A percentile compares a stretch with the other conserved stretches of the same genome.
Conservation (phyloP, 2,113 vertebrate species). For the Eulemur rufifrons region DNA sequence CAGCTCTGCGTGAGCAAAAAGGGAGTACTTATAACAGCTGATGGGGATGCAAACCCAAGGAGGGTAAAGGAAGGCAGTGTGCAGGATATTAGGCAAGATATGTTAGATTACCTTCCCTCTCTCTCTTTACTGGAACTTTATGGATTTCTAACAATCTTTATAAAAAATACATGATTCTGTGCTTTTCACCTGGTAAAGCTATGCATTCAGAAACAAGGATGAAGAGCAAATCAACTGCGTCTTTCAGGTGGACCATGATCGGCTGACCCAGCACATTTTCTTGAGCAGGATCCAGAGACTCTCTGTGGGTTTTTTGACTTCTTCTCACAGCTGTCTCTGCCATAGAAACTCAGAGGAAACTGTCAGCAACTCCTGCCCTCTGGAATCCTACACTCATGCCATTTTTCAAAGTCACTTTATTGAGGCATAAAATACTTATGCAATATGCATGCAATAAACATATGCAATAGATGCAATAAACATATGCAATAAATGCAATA, state of each 20-base stretch:
- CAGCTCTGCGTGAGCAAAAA: background rate
- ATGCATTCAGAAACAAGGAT: background rate
- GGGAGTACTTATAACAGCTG: background rate
- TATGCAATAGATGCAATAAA: background rate
- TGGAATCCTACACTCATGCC: background rate
- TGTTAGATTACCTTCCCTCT: background rate
- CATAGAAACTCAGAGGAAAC: background rate
- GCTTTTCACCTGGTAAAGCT: background rate
- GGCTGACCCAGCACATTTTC: background rate
- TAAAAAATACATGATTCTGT: background rate
- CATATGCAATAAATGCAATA: background rate
- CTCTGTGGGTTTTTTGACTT: too few relatives aligned
- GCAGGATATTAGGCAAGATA: background rate
- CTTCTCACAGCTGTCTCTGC: background rate
- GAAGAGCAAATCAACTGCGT: fast-evolving
- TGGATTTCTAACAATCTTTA: background rate
- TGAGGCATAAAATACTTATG: background rate
- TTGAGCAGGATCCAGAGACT: background rate
- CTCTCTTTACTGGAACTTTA: background rate
- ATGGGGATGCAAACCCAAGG: background rate
- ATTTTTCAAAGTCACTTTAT: background rate
- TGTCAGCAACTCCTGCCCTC: background rate
- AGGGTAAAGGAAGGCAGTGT: too few relatives aligned
- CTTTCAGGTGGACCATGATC: background rate
- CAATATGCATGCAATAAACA: background rate